Conservation (phyloP, 2,113 vertebrate genomes). For the Prochilodus magdalenae region DNA sequence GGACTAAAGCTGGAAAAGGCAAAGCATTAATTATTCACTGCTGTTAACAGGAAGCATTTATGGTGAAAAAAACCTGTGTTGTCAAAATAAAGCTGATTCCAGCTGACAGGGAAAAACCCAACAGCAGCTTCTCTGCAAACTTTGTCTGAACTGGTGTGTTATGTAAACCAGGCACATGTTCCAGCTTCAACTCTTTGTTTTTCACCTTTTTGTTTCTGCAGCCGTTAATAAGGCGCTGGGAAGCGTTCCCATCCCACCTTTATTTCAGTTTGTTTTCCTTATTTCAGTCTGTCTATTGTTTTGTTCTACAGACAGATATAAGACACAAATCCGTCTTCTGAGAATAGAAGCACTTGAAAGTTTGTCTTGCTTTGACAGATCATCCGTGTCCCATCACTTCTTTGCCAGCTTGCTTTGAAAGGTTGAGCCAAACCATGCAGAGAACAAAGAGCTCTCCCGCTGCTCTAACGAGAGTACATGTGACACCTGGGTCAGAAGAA, state of each 20-base stretch:
- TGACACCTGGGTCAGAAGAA: neutral
- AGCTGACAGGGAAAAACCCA: conserved; percentile 45
- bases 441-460: conserved; percentile 10
- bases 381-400: neutral
- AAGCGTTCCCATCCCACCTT: neutral
- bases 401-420: conserved; percentile 5
- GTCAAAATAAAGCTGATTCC: conserved; percentile 52
- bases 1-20: conserved; percentile 39
- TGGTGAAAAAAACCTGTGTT: neutral
- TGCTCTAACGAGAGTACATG: neutral
- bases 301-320: neutral
- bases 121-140: neutral
- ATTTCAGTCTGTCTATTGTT: neutral
- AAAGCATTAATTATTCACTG: conserved; percentile 40
- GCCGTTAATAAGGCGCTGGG: neutral
- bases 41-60: conserved; percentile 34
- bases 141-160: neutral
- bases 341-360: neutral
- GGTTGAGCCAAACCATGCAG: neutral
- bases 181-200: neutral
- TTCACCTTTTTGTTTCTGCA: neutral
- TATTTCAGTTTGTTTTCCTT: neutral
- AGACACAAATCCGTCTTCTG: neutral
- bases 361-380: neutral
- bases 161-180: neutral